These are phyloP conservation scores for Zeus faber DNA, from an alignment of 2,113 vertebrate genomes.

Conservation along the genomic window DNA sequence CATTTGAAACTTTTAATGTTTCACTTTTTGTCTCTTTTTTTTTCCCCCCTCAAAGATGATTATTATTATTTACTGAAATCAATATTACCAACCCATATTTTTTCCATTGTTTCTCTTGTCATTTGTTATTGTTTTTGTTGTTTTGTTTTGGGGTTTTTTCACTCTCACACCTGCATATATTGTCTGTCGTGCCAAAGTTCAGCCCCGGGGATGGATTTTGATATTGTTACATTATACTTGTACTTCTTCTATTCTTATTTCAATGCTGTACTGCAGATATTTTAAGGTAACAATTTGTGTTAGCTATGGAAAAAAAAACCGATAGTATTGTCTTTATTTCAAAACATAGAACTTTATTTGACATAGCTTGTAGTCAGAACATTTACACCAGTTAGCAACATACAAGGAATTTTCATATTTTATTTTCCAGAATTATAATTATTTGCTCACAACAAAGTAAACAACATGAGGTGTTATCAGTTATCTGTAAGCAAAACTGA, in stretches of 20 bases:
- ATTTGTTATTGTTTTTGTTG: constrained; percentile 12
- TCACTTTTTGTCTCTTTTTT: constrained; percentile 24
- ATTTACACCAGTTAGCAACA: constrained; percentile 19
- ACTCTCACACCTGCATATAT: neutral
- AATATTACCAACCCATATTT: constrained; percentile 12
- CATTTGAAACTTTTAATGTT: constrained; percentile 31
- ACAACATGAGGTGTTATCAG: constrained; percentile 12
- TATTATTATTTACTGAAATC: constrained; percentile 30
- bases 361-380: constrained; percentile 33
- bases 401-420: constrained; percentile 31
- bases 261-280: constrained; percentile 17
- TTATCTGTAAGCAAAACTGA: constrained; percentile 8
- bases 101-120: constrained; percentile 7
- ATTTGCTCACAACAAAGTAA: constrained; percentile 21
- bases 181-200: constrained; percentile 67
- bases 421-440: neutral
- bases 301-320: constrained; percentile 5
- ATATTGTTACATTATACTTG: constrained; percentile 27
- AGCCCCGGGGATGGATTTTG: constrained; percentile 60
- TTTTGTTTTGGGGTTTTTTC: too few species aligned
- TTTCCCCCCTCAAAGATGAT: too few species aligned
- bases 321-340: constrained; percentile 25
- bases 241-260: constrained; percentile 22
- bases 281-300: constrained; percentile 14
- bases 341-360: constrained; percentile 19